Evolutionary conservation across 1,140 invertebrate species (phyloP).

Genomic region (Pachypsylla venusta): DNA sequence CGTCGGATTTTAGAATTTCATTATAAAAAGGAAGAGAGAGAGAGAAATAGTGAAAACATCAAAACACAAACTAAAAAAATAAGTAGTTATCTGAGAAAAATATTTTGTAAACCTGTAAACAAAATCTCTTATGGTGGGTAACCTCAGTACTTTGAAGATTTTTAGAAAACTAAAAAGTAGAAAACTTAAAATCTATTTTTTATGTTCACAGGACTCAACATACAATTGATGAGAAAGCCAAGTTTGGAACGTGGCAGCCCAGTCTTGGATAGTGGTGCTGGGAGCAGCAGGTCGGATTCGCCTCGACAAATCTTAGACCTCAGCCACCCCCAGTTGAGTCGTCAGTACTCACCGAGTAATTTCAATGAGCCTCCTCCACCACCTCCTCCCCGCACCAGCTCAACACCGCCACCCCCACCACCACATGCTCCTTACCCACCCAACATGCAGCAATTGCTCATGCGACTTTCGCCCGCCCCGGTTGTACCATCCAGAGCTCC

Average conservation of each 20-base stretch:
- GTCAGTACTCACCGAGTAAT: conserved; percentile 50
- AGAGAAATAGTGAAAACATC: too few species aligned
- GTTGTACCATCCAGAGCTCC: conserved; percentile 42
- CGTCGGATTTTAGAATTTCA: too few species aligned
- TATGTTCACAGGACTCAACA: conserved; percentile 38
- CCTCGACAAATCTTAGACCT: conserved; percentile 41
- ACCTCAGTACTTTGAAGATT: too few species aligned
- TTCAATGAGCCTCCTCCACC: conserved; percentile 33
- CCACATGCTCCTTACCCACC: conserved; percentile 48
- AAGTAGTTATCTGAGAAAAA: too few species aligned
- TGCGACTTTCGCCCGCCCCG: conserved; percentile 67
- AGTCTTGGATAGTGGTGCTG: conserved; percentile 68
- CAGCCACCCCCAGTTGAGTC: conserved; percentile 36
- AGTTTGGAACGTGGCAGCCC: conserved; percentile 74
- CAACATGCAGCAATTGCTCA: conserved; percentile 65
- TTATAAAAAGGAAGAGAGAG: too few species aligned
- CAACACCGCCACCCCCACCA: conserved; percentile 52
- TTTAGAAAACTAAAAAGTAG: too few species aligned
- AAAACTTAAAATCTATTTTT: too few species aligned
- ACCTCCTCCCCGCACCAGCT: conserved; percentile 34
- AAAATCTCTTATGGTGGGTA: too few species aligned
- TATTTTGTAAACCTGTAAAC: too few species aligned
- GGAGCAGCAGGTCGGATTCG: conserved; percentile 75
- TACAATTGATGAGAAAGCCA: conserved; percentile 68
- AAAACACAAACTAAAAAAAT: too few species aligned